These are phyloP conservation scores for Eriocheir sinensis DNA, from an alignment of 1,140 invertebrate genomes.

Conservation along the genomic window DNA sequence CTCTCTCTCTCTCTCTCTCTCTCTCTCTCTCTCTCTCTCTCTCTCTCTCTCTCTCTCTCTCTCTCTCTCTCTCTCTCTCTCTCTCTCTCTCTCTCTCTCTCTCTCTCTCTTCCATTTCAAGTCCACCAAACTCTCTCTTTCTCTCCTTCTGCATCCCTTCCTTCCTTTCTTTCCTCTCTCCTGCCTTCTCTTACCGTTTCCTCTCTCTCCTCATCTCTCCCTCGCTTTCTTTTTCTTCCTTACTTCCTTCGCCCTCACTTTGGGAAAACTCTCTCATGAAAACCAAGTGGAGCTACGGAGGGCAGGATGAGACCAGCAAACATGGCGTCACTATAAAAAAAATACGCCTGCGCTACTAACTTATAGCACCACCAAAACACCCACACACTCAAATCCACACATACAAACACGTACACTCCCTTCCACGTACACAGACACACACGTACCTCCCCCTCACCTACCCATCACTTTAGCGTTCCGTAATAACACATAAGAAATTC, in stretches of 20 bases:
- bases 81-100: neutral
- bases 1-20: neutral
- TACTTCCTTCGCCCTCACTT: too few species aligned
- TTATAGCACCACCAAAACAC: neutral
- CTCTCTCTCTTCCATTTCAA: neutral
- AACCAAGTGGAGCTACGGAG: neutral
- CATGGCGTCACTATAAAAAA: too few species aligned
- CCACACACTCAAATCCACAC: neutral
- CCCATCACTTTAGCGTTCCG: too few species aligned
- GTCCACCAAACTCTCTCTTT: neutral
- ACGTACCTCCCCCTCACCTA: too few species aligned
- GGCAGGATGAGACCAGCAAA: too few species aligned
- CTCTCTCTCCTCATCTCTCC: neutral
- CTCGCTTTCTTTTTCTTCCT: neutral
- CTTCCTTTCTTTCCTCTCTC: too few species aligned
- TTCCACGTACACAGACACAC: neutral
- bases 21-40: neutral
- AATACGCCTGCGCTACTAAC: too few species aligned
- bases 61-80: neutral
- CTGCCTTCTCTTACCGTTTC: too few species aligned
- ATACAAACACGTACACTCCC: neutral
- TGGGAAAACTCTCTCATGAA: neutral
- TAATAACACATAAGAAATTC: too few species aligned
- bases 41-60: conserved; percentile 15
- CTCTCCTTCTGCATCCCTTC: too few species aligned